Base-by-base conservation (phyloP, 2,888 invertebrate species). In the Drosophila paranaensis region DNA sequence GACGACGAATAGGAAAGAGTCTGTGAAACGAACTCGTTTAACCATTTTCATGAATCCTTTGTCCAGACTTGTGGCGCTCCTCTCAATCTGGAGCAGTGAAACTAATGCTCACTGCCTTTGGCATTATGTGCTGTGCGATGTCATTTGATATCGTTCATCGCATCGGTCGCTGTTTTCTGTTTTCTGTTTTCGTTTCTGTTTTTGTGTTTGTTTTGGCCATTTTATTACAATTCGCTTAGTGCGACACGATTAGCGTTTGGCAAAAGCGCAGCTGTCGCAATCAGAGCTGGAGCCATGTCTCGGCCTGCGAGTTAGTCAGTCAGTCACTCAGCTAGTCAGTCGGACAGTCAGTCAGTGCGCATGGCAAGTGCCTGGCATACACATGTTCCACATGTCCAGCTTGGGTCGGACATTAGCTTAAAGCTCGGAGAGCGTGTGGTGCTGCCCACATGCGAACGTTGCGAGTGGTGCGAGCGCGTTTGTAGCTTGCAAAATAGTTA, bases 351-450 rank as follows among this genome's bases (percentile, higher is more conserved):
- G 81, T 79, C 82, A 77, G 51, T 87, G 72, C 54, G 71, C 74
- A 76, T 78, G 76, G 89, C 88, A 89, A 86, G 88, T 87, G 85
- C 88, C 80, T 81, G 79, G 74, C 81, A 72, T 70, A 87, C 88
- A 87, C 85, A 85, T 83, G 84, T 81, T 79, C 67, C 73, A 70
- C 63, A 67, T 63, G 66, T 53, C 56, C 81, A 83, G 79, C 64
- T 78, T 45, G 55, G 51, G 64, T 60, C 42, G 43, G 33, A 53
- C 58, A 48, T 58, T 58, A 33, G 58, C 58, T 48, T 48, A 6
- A 48, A 40, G 20, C 33, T 35, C 66, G 67, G 68, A 67, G 75
- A 66, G 72, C 67, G 53, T 54, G 57, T 35, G 63, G 48, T 66
- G 73, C 87, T 73, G 82, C 84, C 87, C 85, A 88, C 85, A 88